Percentiles rank a stretch among this genome's conserved stretches.
These are phyloP conservation scores for Xenopus tropicalis DNA, from an alignment of 2,113 vertebrate species.

Conservation along the genomic window DNA sequence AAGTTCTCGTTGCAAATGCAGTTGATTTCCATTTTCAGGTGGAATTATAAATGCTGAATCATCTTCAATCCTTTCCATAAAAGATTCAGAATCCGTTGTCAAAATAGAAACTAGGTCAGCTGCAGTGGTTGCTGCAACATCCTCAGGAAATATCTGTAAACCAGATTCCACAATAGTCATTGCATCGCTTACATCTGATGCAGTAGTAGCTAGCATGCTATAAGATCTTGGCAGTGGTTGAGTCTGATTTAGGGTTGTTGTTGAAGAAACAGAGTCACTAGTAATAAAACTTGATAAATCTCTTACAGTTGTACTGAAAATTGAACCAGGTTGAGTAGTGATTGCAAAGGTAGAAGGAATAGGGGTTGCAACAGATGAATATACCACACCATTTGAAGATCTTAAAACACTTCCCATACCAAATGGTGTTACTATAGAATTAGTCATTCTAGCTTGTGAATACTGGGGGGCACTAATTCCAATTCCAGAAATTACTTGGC, in stretches of 20 bases:
- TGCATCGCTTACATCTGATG: slow-evolving; percentile 66
- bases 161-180: slow-evolving; percentile 68
- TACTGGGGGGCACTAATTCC: slow-evolving; percentile 76
- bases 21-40: slow-evolving; percentile 87
- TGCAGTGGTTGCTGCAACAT: slow-evolving; percentile 71
- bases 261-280: slow-evolving; percentile 78
- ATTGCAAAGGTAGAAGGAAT: slow-evolving; percentile 89
- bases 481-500: slow-evolving; percentile 71
- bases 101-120: slow-evolving; percentile 68
- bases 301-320: slow-evolving; percentile 81
- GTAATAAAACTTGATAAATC: slow-evolving; percentile 80
- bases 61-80: slow-evolving; percentile 80
- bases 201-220: slow-evolving; percentile 75
- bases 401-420: slow-evolving; percentile 81
- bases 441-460: slow-evolving; percentile 76
- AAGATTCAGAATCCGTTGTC: slow-evolving; percentile 82
- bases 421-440: slow-evolving; percentile 70
- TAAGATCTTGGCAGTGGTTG: slow-evolving; percentile 80
- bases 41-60: slow-evolving; percentile 81
- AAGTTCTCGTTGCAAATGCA: slow-evolving; percentile 91
- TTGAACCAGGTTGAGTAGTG: slow-evolving; percentile 93
- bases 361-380: slow-evolving; percentile 86
- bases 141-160: slow-evolving; percentile 65
- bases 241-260: slow-evolving; percentile 73
- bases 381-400: slow-evolving; percentile 89